These are phyloP conservation scores for Drosophila antonietae DNA, from an alignment of 2,888 invertebrate species.

Conservation along the genomic window DNA sequence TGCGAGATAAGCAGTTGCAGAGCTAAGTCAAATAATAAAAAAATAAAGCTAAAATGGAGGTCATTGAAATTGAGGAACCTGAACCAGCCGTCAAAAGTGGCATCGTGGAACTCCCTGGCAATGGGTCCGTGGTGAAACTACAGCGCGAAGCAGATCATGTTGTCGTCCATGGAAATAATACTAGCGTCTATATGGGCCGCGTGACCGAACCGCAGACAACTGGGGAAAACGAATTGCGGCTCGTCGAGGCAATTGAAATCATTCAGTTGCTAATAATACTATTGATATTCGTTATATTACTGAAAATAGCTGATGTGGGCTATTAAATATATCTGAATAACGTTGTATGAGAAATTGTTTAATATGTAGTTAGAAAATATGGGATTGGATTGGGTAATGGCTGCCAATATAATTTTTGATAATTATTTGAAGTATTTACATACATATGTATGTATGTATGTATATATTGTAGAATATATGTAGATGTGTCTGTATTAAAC, in stretches of 20 bases:
- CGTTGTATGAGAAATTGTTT: background rate
- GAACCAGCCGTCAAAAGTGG: too few relatives aligned
- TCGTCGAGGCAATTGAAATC: constrained; percentile 14
- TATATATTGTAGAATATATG: too few relatives aligned
- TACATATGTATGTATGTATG: too few relatives aligned
- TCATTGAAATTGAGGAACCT: constrained; percentile 9
- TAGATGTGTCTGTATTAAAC: background rate
- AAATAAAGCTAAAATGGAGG: constrained; percentile 4
- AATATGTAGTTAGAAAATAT: background rate
- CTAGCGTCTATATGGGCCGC: background rate
- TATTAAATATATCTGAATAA: constrained; percentile 5
- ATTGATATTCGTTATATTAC: constrained; percentile 22
- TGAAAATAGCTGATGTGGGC: background rate
- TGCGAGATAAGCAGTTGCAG: background rate
- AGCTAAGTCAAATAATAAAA: background rate
- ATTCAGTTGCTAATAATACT: constrained; percentile 33
- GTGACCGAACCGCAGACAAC: background rate
- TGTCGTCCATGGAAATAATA: too few relatives aligned
- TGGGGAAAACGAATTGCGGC: background rate
- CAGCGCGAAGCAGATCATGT: too few relatives aligned
- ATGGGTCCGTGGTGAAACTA: constrained; percentile 1
- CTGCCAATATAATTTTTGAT: background rate
- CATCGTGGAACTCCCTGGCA: background rate
- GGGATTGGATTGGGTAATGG: background rate
- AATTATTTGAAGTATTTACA: background rate